Evolutionary conservation across 2,113 vertebrate species (phyloP).

Genomic region (Cyanoramphus novaezelandiae): DNA sequence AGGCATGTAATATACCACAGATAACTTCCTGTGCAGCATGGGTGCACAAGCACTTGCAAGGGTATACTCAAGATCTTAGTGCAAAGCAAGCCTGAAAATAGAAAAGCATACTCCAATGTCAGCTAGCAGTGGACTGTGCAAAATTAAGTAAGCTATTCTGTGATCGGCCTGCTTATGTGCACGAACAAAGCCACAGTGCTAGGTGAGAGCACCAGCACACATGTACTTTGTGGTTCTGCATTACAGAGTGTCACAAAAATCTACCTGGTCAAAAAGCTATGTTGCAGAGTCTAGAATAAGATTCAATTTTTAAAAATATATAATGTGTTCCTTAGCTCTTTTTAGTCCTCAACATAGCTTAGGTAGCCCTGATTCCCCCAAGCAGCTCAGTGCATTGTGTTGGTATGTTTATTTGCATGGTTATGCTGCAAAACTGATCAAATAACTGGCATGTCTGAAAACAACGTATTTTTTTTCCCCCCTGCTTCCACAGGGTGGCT

Average conservation of each 20-base stretch:
- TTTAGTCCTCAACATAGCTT: background rate
- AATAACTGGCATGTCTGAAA: background rate
- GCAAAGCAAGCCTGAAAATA: background rate
- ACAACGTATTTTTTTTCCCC: background rate
- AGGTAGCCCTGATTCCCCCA: background rate
- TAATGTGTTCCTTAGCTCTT: background rate
- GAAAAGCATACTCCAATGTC: background rate
- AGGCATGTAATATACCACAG: background rate
- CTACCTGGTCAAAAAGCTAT: background rate
- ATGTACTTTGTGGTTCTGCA: rapidly evolving
- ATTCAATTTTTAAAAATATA: background rate
- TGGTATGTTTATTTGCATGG: background rate
- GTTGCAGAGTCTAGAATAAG: background rate
- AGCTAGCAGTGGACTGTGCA: background rate
- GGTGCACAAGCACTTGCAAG: rapidly evolving
- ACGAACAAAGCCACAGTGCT: background rate
- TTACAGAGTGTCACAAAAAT: background rate
- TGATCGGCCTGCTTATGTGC: rapidly evolving
- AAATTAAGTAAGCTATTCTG: background rate
- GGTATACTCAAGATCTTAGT: background rate
- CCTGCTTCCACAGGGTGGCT: background rate
- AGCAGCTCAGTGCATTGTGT: background rate
- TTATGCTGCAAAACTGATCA: background rate
- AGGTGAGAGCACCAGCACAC: background rate
- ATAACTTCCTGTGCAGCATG: background rate